Evolutionary conservation across 2,113 vertebrate genomes (phyloP), one percentile per base, ranked within the genome.

Genomic region (Illadopsis cleaveri): DNA sequence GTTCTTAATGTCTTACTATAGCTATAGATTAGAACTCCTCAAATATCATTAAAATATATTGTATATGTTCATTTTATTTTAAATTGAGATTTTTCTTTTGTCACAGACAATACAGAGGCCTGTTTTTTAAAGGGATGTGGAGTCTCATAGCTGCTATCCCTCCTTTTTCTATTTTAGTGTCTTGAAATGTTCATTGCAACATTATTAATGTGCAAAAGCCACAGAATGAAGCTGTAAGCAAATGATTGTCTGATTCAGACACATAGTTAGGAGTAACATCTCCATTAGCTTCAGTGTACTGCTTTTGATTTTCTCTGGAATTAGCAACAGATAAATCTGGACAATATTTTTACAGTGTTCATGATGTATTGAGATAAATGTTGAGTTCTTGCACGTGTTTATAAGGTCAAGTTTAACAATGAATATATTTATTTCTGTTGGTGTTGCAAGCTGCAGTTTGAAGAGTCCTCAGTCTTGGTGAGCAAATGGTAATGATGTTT

Each of bases 351-450:
- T 62, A n/a, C 48, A 76, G 2, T 22, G 30, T 15, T 73, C 54
- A 21, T 62, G 54, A 72, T 38, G 12, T 47, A 86, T 70, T 82
- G 68, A 94, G 87, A 94, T 91, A 91, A 94, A 88, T 76, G 86
- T 23, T 42, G 33, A 73, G 87, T 38, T 90, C 84, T 95, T 94
- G 62, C 54, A 62, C 5, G 10, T 82, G 87, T 94, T 95, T 91
- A 91, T 70, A 76, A 82, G 45, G 71, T 95, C 82, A 86, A 87
- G 66, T 87, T 96, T 85, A 93, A 58, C 71, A 88, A 73, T 45
- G 54, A 82, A 73, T 72, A 50, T 87, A 93, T 94, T 96, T 97
- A 94, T 93, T 95, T 35, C 70, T 85, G 14, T 54, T 95, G 65
- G 66, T 89, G 86, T 89, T 73, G 80, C 35, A 76, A 82, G 81